A percentile compares a stretch with the other conserved stretches of the same genome.
phyloP scores from a whole-genome alignment of 2,888 invertebrate genomes.

The Buathra laborator region DNA sequence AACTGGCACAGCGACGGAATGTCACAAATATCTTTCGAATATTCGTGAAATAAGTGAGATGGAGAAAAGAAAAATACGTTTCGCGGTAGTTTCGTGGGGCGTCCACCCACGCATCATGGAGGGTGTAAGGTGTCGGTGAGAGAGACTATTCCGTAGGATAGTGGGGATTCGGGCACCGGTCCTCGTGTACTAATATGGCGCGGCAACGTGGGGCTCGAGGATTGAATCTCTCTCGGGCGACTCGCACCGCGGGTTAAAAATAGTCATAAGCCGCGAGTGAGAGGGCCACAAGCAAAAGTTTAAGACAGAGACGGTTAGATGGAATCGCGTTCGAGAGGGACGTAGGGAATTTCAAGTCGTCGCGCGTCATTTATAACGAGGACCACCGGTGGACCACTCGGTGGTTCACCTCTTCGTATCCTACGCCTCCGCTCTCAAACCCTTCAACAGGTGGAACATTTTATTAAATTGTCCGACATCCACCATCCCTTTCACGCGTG shows the following conservation, averaged over 20 bases:
- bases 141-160: constrained; percentile 79
- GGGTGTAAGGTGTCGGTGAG: constrained; percentile 84
- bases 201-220: constrained; percentile 82
- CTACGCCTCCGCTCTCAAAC: constrained; percentile 38
- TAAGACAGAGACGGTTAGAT: constrained; percentile 12
- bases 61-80: constrained; percentile 44
- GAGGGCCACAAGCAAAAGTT: constrained; percentile 47
- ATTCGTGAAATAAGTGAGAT: neutral
- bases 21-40: neutral
- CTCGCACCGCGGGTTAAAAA: constrained; percentile 82
- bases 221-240: constrained; percentile 78
- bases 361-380: constrained; percentile 66
- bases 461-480: constrained; percentile 39
- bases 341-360: constrained; percentile 61
- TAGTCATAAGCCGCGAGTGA: constrained; percentile 80
- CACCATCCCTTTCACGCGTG: neutral
- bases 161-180: constrained; percentile 82
- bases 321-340: constrained; percentile 56
- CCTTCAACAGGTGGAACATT: constrained; percentile 72
- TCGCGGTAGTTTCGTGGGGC: constrained; percentile 57
- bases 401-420: constrained; percentile 58
- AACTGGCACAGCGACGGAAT: constrained; percentile 15
- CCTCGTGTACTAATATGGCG: constrained; percentile 85
- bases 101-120: constrained; percentile 77
- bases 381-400: constrained; percentile 54